Evolutionary conservation across 2,797 vertebrate species (phyloP).

Genomic region (Myotis daubentonii): DNA sequence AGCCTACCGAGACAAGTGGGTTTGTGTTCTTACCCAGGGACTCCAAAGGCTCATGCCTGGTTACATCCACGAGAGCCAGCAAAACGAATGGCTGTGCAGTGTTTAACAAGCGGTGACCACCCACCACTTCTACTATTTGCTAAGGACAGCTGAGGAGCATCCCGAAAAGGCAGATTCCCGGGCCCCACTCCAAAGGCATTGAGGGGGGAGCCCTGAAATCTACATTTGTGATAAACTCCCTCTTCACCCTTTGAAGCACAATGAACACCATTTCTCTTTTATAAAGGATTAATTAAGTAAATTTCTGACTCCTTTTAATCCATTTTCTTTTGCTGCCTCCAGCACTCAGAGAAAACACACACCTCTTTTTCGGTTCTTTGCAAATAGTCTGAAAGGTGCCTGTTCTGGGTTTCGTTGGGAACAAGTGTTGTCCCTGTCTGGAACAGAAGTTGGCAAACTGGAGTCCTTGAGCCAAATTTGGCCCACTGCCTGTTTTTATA

Average conservation of each 20-base stretch:
- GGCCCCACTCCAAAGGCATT: neutral
- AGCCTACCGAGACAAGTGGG: neutral
- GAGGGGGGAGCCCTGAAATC: neutral
- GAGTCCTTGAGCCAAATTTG: neutral
- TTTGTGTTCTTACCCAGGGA: neutral
- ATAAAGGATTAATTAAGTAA: slow-evolving; percentile 31
- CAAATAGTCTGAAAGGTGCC: neutral
- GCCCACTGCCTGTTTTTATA: neutral
- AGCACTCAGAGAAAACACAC: neutral
- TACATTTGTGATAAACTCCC: neutral
- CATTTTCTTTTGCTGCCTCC: neutral
- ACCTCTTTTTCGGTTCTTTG: neutral
- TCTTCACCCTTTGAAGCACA: neutral
- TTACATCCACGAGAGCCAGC: neutral
- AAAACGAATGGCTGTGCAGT: neutral
- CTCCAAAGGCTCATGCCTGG: neutral
- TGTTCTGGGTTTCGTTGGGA: neutral
- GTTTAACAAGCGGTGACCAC: neutral
- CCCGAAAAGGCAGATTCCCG: neutral
- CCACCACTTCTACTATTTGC: neutral
- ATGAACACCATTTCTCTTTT: neutral
- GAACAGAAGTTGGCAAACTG: neutral
- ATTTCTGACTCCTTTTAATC: neutral
- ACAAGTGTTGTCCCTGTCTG: neutral
- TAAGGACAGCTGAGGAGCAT: neutral